Base-by-base conservation (phyloP, 2,797 vertebrate species). In the Botia kubotai region DNA sequence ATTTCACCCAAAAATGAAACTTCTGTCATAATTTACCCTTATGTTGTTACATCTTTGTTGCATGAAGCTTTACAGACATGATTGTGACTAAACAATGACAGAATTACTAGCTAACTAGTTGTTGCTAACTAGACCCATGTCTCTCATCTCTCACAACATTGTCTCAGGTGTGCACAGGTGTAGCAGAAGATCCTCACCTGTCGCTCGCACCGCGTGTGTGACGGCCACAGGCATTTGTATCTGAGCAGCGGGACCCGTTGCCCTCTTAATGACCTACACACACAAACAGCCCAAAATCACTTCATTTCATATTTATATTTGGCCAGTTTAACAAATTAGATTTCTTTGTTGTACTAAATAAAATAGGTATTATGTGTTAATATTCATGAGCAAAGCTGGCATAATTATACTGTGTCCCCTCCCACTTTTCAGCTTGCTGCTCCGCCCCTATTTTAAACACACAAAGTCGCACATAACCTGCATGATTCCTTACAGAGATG, bases 141-240 rank as follows among this genome's bases (percentile, higher is more conserved):
- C 17, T 33, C 21, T 36, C 33, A 36, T 36, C 33, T 36, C 33
- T 36, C 33, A 36, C 33, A 36, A 2, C 23, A 26, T 26, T 26
- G 36, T 39, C 6, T 39, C 1, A 39, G 36, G 6, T 39, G 36
- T 39, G 36, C 36, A 39, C 36, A 12, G 29, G 62, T 57, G 50
- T 57, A 39, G 29, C 21, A 14, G 43, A 5, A 36, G 13, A 8
- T 12, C 19, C 85, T 72, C 91, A 96, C 94, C 95, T 94, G 93
- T 93, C 48, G 92, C 83, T 91, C 93, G 92, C 87, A 95, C 87
- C 63, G 94, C 94, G 91, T 95, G 94, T 58, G 94, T 94, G 90
- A 95, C 94, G 89, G 95, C 94, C 89, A 95, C 90, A n/a, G 95
- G 95, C 93, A 96, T 95, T 87, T 93, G 94, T 85, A 95, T 93